Evolutionary conservation across 2,113 vertebrate species (phyloP).

Genomic region (Carettochelys insculpta): DNA sequence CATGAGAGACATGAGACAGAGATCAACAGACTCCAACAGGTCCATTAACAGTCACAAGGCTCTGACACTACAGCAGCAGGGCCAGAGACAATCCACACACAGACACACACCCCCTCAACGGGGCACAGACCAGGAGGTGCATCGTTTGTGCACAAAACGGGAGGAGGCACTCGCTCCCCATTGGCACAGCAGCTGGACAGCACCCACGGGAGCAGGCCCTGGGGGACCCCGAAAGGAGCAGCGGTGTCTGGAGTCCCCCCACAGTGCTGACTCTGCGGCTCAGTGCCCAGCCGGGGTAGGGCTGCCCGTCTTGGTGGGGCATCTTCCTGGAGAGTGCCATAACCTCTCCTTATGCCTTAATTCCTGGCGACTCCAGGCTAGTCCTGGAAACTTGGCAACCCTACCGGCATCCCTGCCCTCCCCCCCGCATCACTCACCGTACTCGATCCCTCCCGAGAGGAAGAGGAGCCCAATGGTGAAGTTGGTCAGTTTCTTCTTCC

Average conservation of each 20-base stretch:
- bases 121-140: neutral
- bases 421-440: slow-evolving; percentile 74
- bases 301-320: too few relatives aligned
- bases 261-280: too few relatives aligned
- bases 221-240: too few relatives aligned
- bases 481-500: slow-evolving; percentile 78
- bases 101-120: neutral
- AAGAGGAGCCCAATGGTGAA: slow-evolving; percentile 81
- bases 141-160: neutral
- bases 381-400: too few relatives aligned
- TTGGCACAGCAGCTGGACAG: neutral
- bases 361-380: too few relatives aligned
- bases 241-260: neutral
- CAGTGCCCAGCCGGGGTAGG: neutral
- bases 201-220: neutral
- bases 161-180: too few relatives aligned
- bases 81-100: neutral
- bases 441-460: slow-evolving; percentile 83
- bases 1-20: neutral
- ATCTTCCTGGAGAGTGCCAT: too few relatives aligned
- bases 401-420: too few relatives aligned
- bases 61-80: neutral
- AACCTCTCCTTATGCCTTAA: too few relatives aligned
- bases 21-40: neutral
- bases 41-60: neutral